phyloP scores from a whole-genome alignment of 2,888 invertebrate species.

The Prosopocoilus inquinatus region DNA sequence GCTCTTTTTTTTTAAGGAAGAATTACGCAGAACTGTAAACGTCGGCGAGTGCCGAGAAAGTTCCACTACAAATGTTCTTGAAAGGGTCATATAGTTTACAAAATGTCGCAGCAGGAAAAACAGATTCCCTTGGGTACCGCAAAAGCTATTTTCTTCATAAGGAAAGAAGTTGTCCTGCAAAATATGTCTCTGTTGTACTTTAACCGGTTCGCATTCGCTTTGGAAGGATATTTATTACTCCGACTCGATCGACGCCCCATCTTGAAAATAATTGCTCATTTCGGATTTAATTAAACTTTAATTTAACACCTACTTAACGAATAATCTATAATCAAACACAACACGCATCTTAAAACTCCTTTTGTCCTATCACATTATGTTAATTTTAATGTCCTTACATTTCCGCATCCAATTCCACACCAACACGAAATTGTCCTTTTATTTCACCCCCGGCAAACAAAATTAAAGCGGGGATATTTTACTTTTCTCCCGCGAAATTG shows the following conservation, averaged over 20 bases:
- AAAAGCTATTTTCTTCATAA: conserved; percentile 21
- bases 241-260: too few species aligned
- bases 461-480: too few species aligned
- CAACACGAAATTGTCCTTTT: too few species aligned
- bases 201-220: conserved; percentile 22
- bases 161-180: conserved; percentile 21
- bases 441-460: too few species aligned
- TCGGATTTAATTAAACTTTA: not conserved
- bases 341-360: not conserved
- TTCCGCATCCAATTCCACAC: too few species aligned
- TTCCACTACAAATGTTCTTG: conserved; percentile 15
- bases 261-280: too few species aligned
- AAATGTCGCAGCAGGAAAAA: conserved; percentile 23
- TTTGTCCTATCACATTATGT: too few species aligned
- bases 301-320: not conserved
- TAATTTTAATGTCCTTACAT: too few species aligned
- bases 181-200: conserved; percentile 23
- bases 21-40: not conserved
- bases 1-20: too few species aligned
- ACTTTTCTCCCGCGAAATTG: too few species aligned
- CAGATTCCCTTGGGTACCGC: conserved; percentile 22
- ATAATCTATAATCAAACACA: not conserved
- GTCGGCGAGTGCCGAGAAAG: not conserved
- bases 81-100: conserved; percentile 19
- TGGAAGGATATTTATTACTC: conserved; percentile 28